Evolutionary conservation across 2,888 invertebrate species (phyloP).

Genomic region (Aphidoletes aphidimyza): DNA sequence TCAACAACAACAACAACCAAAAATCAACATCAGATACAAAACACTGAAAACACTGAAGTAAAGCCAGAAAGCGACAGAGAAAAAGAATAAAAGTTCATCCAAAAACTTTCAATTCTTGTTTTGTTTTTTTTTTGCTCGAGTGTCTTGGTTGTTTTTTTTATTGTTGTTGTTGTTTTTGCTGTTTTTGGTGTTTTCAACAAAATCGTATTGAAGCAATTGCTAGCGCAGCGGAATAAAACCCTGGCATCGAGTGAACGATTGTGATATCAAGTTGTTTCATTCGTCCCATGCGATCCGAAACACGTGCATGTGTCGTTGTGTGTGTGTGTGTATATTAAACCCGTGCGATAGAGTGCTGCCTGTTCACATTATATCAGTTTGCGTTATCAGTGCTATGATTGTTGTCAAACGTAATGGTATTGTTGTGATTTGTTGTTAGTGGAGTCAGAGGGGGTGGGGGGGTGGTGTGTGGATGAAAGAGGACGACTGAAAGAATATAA

Average conservation of each 20-base stretch:
- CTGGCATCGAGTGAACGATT: background rate
- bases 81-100: background rate
- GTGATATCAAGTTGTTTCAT: conserved; percentile 15
- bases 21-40: background rate
- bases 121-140: background rate
- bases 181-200: no score
- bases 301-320: background rate
- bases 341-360: no score
- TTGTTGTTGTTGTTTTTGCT: background rate
- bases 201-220: background rate
- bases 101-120: background rate
- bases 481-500: background rate
- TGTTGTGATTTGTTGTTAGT: conserved; percentile 13
- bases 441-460: no score
- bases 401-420: conserved; percentile 27
- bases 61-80: no score
- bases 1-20: background rate
- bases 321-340: no score
- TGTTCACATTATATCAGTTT: background rate
- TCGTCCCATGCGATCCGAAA: background rate
- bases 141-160: no score
- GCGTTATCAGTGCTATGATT: conserved; percentile 4
- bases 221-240: background rate
- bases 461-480: no score
- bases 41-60: background rate